Conservation (phyloP, 1,140 invertebrate genomes). For the Oscheius sp. region DNA sequence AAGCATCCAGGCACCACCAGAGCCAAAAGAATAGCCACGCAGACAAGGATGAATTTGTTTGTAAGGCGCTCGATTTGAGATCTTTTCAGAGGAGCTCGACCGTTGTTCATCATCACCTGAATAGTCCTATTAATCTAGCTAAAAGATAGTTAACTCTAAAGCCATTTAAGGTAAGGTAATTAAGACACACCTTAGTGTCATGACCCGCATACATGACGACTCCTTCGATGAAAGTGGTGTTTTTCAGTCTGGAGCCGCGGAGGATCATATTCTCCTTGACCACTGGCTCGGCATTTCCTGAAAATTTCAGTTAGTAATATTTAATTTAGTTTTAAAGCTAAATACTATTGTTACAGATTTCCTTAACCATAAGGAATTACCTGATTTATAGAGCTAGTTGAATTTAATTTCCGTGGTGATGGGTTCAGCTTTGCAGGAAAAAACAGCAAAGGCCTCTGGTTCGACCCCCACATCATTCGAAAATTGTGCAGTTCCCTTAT, state of each 20-base stretch:
- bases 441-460: too few species aligned
- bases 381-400: too few species aligned
- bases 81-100: conserved; percentile 88
- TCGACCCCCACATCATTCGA: too few species aligned
- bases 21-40: conserved; percentile 84
- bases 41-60: conserved; percentile 90
- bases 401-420: too few species aligned
- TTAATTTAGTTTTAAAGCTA: too few species aligned
- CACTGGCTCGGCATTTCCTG: conserved; percentile 77
- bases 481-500: too few species aligned
- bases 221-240: conserved; percentile 87
- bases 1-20: conserved; percentile 84
- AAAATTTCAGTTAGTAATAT: neutral
- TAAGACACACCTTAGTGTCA: conserved; percentile 18
- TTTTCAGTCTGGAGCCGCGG: conserved; percentile 87
- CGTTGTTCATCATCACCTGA: conserved; percentile 95
- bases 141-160: too few species aligned
- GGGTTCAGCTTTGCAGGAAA: too few species aligned
- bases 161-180: neutral
- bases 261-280: conserved; percentile 87
- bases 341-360: too few species aligned
- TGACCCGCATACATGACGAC: conserved; percentile 90
- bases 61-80: conserved; percentile 85
- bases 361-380: too few species aligned
- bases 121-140: too few species aligned